These are phyloP conservation scores for Sylvia borin DNA, from an alignment of 2,797 vertebrate species.

Conservation along the genomic window DNA sequence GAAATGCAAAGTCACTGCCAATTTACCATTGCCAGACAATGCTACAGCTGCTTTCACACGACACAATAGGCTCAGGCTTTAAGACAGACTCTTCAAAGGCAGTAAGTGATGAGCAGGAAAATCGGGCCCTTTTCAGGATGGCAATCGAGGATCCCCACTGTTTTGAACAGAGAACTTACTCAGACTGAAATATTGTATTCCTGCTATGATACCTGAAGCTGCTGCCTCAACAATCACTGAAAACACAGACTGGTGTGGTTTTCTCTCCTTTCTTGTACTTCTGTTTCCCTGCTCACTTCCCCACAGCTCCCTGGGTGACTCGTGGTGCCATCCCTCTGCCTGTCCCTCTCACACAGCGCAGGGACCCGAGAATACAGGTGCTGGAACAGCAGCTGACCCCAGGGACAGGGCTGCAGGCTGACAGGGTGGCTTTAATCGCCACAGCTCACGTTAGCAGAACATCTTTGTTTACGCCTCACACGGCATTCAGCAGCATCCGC, in stretches of 20 bases:
- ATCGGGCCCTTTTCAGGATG: background rate
- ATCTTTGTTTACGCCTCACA: conserved; percentile 30
- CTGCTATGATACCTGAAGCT: background rate
- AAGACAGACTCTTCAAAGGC: background rate
- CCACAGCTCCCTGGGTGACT: background rate
- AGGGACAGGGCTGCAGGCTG: background rate
- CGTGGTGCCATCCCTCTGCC: background rate
- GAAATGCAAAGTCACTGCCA: conserved; percentile 42
- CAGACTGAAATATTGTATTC: background rate
- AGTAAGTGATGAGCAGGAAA: background rate
- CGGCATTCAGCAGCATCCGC: background rate
- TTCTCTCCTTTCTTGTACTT: background rate
- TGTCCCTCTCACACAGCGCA: accelerated
- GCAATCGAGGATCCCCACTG: background rate
- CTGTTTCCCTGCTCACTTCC: background rate
- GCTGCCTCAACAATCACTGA: background rate
- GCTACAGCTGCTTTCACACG: background rate
- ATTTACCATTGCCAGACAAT: background rate
- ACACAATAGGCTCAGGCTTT: background rate
- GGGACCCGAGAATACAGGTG: accelerated
- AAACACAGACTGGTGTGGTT: accelerated
- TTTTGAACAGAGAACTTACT: background rate
- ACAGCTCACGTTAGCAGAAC: background rate
- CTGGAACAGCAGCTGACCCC: background rate
- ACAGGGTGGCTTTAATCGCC: background rate